These are phyloP conservation scores for Callorhinus ursinus DNA, from an alignment of 2,113 vertebrate genomes.

Conservation along the genomic window DNA sequence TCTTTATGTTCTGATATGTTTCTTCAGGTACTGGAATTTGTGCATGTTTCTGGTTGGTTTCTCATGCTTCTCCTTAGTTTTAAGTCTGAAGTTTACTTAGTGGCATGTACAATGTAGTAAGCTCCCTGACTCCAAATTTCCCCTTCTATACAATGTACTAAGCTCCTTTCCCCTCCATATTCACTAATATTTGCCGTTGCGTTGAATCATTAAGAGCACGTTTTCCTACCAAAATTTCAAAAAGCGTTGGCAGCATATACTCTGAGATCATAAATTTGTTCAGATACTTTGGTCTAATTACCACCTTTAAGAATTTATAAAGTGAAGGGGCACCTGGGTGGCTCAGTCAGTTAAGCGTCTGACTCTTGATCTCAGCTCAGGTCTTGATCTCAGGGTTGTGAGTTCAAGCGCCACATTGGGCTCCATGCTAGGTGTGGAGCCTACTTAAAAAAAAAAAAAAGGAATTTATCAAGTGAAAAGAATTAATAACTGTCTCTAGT, in stretches of 20 bases:
- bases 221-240: constrained; percentile 7
- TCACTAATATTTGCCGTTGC: not conserved
- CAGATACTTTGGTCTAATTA: not conserved
- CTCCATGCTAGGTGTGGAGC: not conserved
- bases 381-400: not conserved
- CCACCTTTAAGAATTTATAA: not conserved
- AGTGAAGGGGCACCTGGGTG: not conserved
- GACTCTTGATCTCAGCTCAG: not conserved
- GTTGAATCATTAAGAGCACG: not conserved
- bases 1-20: not conserved
- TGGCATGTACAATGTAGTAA: not conserved
- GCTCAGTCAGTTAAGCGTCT: not conserved
- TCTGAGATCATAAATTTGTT: not conserved
- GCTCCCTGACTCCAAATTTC: not conserved
- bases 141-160: not conserved
- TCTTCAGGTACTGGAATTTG: not conserved
- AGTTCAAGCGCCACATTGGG: not conserved
- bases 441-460: not conserved
- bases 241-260: not conserved
- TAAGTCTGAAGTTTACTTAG: not conserved
- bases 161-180: not conserved
- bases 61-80: not conserved
- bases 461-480: constrained; percentile 29
- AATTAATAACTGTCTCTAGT: not conserved
- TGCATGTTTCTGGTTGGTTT: not conserved